phyloP scores from a whole-genome alignment of 2,113 vertebrate genomes.

The Siniperca knerii region DNA sequence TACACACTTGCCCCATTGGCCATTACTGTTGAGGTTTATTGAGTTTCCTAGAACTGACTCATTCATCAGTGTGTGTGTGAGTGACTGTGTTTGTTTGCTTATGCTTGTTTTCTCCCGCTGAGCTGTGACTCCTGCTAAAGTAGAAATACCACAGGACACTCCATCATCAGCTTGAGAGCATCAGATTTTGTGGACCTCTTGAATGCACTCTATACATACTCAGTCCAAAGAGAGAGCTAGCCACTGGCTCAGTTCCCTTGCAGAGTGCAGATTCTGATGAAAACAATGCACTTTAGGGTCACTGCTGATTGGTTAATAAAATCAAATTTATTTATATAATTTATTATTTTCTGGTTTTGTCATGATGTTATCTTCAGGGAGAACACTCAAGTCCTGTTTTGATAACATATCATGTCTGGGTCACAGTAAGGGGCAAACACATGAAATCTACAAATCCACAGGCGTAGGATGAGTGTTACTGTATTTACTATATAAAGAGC shows the following conservation, averaged over 20 bases:
- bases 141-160: slow-evolving; percentile 22
- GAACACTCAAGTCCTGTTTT: slow-evolving; percentile 29
- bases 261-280: slow-evolving; percentile 20
- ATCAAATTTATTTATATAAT: slow-evolving; percentile 7
- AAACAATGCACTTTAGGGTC: slow-evolving; percentile 24
- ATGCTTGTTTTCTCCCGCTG: slow-evolving; percentile 26
- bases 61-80: slow-evolving; percentile 5
- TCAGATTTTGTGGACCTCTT: slow-evolving; percentile 26
- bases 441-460: neutral
- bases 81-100: neutral
- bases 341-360: neutral
- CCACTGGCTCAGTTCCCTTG: slow-evolving; percentile 2
- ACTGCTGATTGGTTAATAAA: slow-evolving; percentile 22
- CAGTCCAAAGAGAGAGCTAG: neutral
- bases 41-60: slow-evolving; percentile 25
- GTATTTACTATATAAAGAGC: neutral
- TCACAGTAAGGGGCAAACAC: neutral
- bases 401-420: neutral
- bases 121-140: slow-evolving; percentile 20
- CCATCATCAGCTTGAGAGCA: slow-evolving; percentile 6
- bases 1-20: slow-evolving; percentile 5
- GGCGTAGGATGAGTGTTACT: neutral
- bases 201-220: neutral
- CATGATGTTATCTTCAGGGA: neutral
- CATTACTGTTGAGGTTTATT: slow-evolving; percentile 24